Conservation (phyloP, 2,113 vertebrate genomes). For the Ptychochromis oligacanthus region DNA sequence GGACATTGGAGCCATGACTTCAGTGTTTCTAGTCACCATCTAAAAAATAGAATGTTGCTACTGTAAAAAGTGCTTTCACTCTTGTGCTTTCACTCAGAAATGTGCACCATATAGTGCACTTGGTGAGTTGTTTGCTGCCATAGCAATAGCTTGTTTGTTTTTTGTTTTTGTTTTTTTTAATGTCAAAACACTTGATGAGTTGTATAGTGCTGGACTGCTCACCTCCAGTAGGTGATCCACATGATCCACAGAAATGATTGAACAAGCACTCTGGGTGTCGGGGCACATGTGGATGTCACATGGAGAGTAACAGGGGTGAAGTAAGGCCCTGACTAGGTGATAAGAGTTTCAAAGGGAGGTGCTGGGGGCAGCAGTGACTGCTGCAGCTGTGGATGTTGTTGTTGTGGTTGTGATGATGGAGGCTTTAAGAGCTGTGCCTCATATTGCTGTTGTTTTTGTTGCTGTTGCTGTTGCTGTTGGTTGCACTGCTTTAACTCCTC, state of each 20-base stretch:
- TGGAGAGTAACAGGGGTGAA: not conserved
- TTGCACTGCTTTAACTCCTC: slow-evolving; percentile 48
- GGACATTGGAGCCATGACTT: too few relatives aligned
- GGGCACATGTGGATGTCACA: slow-evolving; percentile 24
- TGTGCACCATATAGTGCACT: not conserved
- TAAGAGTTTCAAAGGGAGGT: slow-evolving; percentile 68
- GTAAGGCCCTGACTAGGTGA: slow-evolving; percentile 51
- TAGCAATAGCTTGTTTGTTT: not conserved
- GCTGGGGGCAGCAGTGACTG: not conserved
- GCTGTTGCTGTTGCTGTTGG: slow-evolving; percentile 1
- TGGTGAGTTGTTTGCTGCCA: not conserved
- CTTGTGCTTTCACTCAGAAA: not conserved
- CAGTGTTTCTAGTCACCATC: too few relatives aligned
- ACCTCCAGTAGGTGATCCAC: slow-evolving; percentile 61
- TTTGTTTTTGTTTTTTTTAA: too few relatives aligned
- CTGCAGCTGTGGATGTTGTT: not conserved
- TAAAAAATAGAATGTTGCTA: not conserved
- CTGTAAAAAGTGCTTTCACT: not conserved
- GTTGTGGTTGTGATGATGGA: not conserved
- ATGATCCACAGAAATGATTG: slow-evolving; percentile 33
- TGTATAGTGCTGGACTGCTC: slow-evolving; percentile 31
- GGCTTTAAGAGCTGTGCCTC: slow-evolving; percentile 22
- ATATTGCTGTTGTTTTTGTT: slow-evolving; percentile 5
- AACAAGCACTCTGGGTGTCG: slow-evolving; percentile 42
- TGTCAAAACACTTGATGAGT: not conserved